Base-by-base conservation (phyloP, 2,888 invertebrate species). In the Ametastegia equiseti region DNA sequence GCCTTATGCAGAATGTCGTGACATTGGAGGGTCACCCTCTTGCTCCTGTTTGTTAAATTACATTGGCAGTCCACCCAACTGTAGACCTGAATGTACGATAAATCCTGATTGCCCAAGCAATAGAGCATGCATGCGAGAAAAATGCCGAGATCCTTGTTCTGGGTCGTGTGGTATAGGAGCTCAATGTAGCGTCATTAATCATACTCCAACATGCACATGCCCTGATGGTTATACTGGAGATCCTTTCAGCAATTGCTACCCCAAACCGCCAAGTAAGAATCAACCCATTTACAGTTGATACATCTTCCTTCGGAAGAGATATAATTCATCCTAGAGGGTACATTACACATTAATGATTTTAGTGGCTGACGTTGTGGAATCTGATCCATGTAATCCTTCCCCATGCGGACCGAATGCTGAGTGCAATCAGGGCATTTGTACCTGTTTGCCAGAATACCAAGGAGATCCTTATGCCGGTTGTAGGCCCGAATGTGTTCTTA, bases 401-500 rank as follows among this genome's bases (percentile, higher is more conserved):
- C 95, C 96, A 27, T 96, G 96, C 87, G 95, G 95, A 57, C 92
- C 93, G 81, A 95, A 95, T 90, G 93, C 95, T 4, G 93, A 93
- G 88, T 96, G 96, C 87, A 92, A 92, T 83, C 93, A 95, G 85
- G 95, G 95, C 30, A 90, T 94, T 82, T 97, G 97, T 88, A 94
- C 94, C 19, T 97, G 97, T 88, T 89, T 95, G 81, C 92, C 93
- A n/a, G 95, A 95, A 86, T 96, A 95, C 88, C 93, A 94, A 81
- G 97, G 97, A 63, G 95, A 96, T 92, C 96, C 97, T 47, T 95
- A 95, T 87, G 90, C 93, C 42, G 95, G 95, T 30, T 97, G 97
- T 88, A 94, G 95, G 84, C 96, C 96, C 6, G 96, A 97, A 92
- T 97, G 97, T 89, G 93, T 96, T 15, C 92, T 95, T 23, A 97